A percentile compares a stretch with the other conserved stretches of the same genome.
These are phyloP conservation scores for Drosophila pruinosa DNA, from an alignment of 1,140 invertebrate species.

Conservation along the genomic window DNA sequence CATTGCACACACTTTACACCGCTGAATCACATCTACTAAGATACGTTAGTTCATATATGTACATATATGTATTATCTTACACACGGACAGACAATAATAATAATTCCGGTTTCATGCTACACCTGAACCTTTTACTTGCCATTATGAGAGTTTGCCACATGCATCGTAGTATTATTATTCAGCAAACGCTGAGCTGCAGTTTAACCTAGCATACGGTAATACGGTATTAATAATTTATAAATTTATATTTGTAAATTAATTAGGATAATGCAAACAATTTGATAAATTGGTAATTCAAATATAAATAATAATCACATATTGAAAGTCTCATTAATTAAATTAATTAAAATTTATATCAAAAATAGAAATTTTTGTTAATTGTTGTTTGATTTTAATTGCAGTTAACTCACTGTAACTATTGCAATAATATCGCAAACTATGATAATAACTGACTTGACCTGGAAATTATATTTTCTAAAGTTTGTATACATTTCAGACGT, in stretches of 20 bases:
- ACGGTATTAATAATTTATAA: not conserved
- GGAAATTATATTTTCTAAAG: not conserved
- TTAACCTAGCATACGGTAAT: too few species aligned
- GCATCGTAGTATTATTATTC: not conserved
- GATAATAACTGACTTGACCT: not conserved
- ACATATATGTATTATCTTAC: not conserved
- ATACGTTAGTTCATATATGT: too few species aligned
- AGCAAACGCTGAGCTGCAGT: too few species aligned
- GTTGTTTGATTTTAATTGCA: not conserved
- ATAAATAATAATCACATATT: not conserved
- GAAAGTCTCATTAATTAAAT: not conserved
- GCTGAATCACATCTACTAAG: not conserved
- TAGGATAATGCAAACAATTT: not conserved
- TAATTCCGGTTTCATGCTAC: conserved; percentile 48
- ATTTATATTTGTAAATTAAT: not conserved
- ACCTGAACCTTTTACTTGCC: conserved; percentile 6
- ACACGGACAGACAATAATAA: not conserved
- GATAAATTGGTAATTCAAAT: not conserved
- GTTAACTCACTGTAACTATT: not conserved
- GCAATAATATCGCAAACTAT: not conserved
- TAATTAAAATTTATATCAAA: not conserved
- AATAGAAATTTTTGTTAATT: not conserved
- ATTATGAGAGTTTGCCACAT: not conserved
- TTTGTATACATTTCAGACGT: not conserved
- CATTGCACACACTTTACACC: conserved; percentile 21